These are phyloP conservation scores for Scaptomyza hsui DNA, from an alignment of 1,140 invertebrate species.

Conservation along the genomic window DNA sequence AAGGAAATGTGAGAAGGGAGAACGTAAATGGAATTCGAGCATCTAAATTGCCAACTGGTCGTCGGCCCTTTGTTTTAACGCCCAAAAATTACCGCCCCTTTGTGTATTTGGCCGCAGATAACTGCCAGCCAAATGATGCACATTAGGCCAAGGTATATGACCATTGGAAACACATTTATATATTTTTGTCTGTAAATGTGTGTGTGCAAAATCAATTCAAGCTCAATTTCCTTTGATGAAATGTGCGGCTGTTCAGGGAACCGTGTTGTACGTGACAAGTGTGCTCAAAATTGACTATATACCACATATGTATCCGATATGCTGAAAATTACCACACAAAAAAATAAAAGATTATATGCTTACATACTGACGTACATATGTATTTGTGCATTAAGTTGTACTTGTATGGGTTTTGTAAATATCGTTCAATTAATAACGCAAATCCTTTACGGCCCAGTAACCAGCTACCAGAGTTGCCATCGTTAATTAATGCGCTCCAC, in stretches of 20 bases:
- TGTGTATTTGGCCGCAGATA: slow-evolving; percentile 63
- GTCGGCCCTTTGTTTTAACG: slow-evolving; percentile 37
- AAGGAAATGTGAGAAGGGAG: slow-evolving; percentile 23
- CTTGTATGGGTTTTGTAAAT: slow-evolving; percentile 37
- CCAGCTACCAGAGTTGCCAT: slow-evolving; percentile 45
- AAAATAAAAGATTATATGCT: slow-evolving; percentile 13
- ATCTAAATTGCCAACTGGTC: slow-evolving; percentile 5
- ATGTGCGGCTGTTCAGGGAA: slow-evolving; percentile 35
- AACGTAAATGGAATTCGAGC: slow-evolving; percentile 19
- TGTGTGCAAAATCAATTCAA: slow-evolving; percentile 70
- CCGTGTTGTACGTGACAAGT: slow-evolving; percentile 63
- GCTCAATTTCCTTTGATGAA: slow-evolving; percentile 75
- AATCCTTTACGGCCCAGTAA: slow-evolving; percentile 71
- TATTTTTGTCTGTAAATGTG: slow-evolving; percentile 1
- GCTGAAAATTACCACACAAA: slow-evolving; percentile 32
- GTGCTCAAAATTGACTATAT: slow-evolving; percentile 35
- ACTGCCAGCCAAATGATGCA: slow-evolving; percentile 70
- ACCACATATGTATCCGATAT: not conserved
- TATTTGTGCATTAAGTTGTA: slow-evolving; percentile 1
- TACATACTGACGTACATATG: not conserved
- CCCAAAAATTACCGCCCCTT: slow-evolving; percentile 62
- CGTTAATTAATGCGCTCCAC: slow-evolving; percentile 73
- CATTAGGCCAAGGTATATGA: slow-evolving; percentile 62
- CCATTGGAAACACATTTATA: not conserved
- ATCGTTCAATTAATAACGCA: slow-evolving; percentile 71